phyloP scores from a whole-genome alignment of 2,888 invertebrate genomes.

The Melanotus villosus region DNA sequence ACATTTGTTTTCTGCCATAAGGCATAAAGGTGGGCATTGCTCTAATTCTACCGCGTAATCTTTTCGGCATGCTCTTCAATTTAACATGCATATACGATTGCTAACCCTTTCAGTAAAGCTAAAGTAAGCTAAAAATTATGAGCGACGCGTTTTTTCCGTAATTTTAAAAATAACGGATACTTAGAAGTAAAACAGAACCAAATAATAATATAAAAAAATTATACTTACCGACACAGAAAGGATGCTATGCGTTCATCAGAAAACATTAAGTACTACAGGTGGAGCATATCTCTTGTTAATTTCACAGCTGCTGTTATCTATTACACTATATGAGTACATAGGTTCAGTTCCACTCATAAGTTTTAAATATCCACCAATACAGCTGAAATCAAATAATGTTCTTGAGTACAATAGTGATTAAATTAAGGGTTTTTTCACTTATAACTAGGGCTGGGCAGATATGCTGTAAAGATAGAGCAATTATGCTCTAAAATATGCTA shows the following conservation, averaged over 20 bases:
- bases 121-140: constrained; percentile 84
- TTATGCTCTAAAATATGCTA: too few species aligned
- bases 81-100: too few species aligned
- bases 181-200: neutral
- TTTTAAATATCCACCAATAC: constrained; percentile 79
- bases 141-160: constrained; percentile 79
- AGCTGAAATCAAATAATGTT: constrained; percentile 72
- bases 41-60: too few species aligned
- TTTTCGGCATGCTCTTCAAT: too few species aligned
- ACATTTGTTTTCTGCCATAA: too few species aligned
- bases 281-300: constrained; percentile 80
- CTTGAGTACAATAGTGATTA: too few species aligned
- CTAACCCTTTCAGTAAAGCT: too few species aligned
- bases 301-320: constrained; percentile 77
- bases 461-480: too few species aligned
- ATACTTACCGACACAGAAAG: constrained; percentile 78
- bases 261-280: constrained; percentile 82
- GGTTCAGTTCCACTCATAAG: constrained; percentile 74
- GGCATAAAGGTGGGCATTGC: too few species aligned
- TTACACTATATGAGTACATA: constrained; percentile 65
- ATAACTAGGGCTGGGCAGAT: too few species aligned
- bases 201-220: neutral
- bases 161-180: constrained; percentile 71
- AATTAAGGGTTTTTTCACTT: too few species aligned
- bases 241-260: constrained; percentile 80